These are phyloP conservation scores for Cephonodes hylas DNA, from an alignment of 2,888 invertebrate genomes.

Conservation along the genomic window DNA sequence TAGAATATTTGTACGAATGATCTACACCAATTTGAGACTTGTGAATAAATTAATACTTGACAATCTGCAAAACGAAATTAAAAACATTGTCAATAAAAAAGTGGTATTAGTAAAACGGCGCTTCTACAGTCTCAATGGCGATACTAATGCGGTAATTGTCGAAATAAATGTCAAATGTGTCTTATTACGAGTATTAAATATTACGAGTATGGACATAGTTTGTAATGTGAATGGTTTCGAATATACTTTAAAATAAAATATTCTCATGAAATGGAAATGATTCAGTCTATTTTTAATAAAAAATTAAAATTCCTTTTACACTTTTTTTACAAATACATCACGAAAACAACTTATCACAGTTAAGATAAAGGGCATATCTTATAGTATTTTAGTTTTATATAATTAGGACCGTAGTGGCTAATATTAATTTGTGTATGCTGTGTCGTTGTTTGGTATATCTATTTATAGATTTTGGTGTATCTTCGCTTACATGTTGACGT, in stretches of 20 bases:
- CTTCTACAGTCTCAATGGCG: neutral
- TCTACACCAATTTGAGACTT: neutral
- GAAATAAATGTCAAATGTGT: neutral
- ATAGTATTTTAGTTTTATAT: neutral
- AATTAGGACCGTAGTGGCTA: neutral
- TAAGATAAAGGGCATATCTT: constrained; percentile 1
- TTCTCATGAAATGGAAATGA: neutral
- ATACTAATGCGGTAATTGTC: neutral
- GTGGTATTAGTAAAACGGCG: neutral
- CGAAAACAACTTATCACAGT: neutral
- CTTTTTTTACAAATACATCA: constrained; percentile 6
- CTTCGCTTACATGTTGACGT: neutral
- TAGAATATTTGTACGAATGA: neutral
- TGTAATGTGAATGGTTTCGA: neutral
- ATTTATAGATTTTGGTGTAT: neutral
- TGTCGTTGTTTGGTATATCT: neutral
- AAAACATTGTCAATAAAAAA: too few relatives aligned
- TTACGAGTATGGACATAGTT: neutral
- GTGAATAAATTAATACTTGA: too few relatives aligned
- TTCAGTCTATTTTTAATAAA: constrained; percentile 4
- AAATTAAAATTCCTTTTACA: neutral
- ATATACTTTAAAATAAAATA: neutral
- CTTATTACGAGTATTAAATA: constrained; percentile 2
- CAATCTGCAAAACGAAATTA: too few relatives aligned
- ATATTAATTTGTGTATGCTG: neutral